Evolutionary conservation across 2,888 invertebrate genomes (phyloP), one percentile per base, ranked within the genome.

Genomic region (Papilio elwesi): DNA sequence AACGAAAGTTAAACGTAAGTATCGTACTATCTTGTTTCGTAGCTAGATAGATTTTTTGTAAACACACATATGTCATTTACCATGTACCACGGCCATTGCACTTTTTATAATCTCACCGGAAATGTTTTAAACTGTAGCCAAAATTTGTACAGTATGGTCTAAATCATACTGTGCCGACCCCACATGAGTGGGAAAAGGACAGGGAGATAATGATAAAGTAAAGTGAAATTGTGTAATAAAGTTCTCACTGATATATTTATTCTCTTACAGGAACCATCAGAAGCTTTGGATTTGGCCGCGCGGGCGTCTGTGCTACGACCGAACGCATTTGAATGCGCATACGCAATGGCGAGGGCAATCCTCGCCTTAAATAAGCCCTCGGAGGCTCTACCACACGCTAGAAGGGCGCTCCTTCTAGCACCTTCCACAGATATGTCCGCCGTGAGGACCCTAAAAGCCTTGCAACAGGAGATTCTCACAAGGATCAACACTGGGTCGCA

Each of bases 1-100:
- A 98, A 91, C 95, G 99, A 87, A 98, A 98, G 94, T 95, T 98
- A 87, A 97, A 97, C 87, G 99, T 99, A 91, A 96, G 97, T 95
- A 38, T 67, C 72, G 6, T 9, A 47, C 26, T 26, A 26, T 26
- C 2, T 26, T 26, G 26, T 26, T 26, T 26, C 26, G 4, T 26
- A 26, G 26, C 26, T 2, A 26, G 26, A 26, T 26, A 26, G 26
- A 26, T 2, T 26, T 26, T 26, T 26, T 26, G 26, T 26, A 26
- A 26, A 26, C 26, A 26, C 1, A 26, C 26, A 26, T 2, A 26
- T 4, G 26, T 26, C 26, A 26, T 26, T 26, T 26, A 26, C 26
- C 26, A 26, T 26, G 4, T n/a, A n/a, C n/a, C 26, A 26, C 4
- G 26, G 26, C 26, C 26, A 26, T 26, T 26, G 4, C 26, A 26